Evolutionary conservation across 2,888 invertebrate species (phyloP).

Genomic region (Agrochola lychnidis): DNA sequence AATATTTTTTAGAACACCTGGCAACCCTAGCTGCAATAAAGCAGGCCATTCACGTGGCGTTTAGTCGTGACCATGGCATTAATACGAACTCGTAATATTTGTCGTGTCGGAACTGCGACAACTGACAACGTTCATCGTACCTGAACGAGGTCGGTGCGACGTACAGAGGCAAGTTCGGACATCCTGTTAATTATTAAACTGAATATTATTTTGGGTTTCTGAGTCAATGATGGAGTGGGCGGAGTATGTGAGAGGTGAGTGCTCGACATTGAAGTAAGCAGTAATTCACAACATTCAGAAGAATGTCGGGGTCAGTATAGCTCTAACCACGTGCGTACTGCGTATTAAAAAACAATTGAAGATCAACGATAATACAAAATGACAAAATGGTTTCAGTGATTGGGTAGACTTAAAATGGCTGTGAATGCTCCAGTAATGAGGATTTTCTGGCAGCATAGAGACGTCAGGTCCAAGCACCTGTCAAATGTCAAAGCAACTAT

Average conservation of each 20-base stretch:
- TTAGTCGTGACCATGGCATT: constrained; percentile 66
- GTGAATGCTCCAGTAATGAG: not conserved
- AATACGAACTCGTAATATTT: constrained; percentile 59
- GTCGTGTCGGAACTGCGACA: constrained; percentile 40
- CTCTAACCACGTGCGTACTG: not conserved
- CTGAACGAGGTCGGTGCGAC: constrained; percentile 57
- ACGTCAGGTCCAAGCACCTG: no score
- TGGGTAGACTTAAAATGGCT: not conserved
- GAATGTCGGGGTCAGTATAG: not conserved
- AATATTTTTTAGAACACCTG: constrained; percentile 10
- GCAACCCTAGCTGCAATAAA: constrained; percentile 57
- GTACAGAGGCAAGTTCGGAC: constrained; percentile 33
- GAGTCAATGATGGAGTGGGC: constrained; percentile 43
- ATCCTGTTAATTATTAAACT: constrained; percentile 56
- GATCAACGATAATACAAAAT: not conserved
- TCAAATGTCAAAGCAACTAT: no score
- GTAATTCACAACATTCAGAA: constrained; percentile 7
- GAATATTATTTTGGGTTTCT: constrained; percentile 52
- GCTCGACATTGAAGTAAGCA: constrained; percentile 31
- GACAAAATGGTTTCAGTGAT: not conserved
- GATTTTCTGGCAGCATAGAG: no score
- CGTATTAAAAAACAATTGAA: constrained; percentile 1
- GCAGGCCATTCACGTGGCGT: constrained; percentile 53
- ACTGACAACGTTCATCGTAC: constrained; percentile 61
- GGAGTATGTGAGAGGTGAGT: constrained; percentile 29